Base-by-base conservation (phyloP, 2,888 invertebrate genomes). In the Orthosia cruda region DNA sequence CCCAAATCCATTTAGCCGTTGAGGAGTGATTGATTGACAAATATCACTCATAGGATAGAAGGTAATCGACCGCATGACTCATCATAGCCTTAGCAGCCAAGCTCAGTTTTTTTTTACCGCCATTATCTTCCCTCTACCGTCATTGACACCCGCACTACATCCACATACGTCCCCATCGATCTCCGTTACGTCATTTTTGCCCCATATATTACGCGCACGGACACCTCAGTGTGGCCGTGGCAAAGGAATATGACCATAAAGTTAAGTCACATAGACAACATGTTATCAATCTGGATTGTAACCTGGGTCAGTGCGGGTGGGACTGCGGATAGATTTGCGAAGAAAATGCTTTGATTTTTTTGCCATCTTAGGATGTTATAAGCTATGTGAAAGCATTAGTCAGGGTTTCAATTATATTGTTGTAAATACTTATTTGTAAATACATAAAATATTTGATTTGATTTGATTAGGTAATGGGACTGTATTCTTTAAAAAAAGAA, bases 171-270 rank as follows among this genome's bases (percentile, higher is more conserved):
- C 54, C 40, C 57, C 76, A 86, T 85, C 75, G 81, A 84, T 87
- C 87, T 77, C 62, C 26, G 66, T 73, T 70, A 74, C 72, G 84
- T 84, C 70, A 84, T 82, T 87, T 82, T 84, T 87, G 87, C 52
- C 63, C 77, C 74, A 87, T 85, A 84, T 72, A 74, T 79, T 79
- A 76, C 64, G 59, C 59, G 71, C 68, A 62, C 55, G 68, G 85
- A 65, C 70, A 87, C 73, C 59, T 71, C 71, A 66, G 45, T 71
- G 63, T 54, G 64, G 63, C 20, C 20, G 32, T 23, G 59, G 61
- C 58, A 40, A 67, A 64, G 62, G 70, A 78, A 81, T 69, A 74
- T 59, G 58, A 72, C 54, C 64, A 84, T 81, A 79, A 77, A 86
- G 69, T 71, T 80, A 74, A 66, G 74, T 74, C 76, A 55, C 71